These are phyloP conservation scores for Yponomeuta plumbellus DNA, from an alignment of 2,888 invertebrate species.

Conservation along the genomic window DNA sequence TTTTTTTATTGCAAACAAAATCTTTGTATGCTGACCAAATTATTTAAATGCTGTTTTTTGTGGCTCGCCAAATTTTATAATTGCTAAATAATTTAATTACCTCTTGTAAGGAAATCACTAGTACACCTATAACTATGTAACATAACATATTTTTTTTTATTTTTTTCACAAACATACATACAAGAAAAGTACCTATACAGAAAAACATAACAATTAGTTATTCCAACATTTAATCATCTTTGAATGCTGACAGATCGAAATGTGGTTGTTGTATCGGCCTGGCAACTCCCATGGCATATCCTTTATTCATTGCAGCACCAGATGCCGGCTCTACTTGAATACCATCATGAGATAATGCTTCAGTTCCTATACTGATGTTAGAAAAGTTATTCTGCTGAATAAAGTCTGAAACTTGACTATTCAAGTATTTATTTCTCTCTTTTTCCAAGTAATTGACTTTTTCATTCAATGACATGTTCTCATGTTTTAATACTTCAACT, in stretches of 20 bases:
- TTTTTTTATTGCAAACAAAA: too few relatives aligned
- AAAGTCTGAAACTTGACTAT: conserved; percentile 43
- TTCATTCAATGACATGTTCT: conserved; percentile 76
- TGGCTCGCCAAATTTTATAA: too few relatives aligned
- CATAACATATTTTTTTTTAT: too few relatives aligned
- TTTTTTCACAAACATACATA: too few relatives aligned
- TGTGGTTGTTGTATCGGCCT: conserved; percentile 38
- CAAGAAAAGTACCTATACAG: too few relatives aligned
- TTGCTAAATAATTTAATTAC: too few relatives aligned
- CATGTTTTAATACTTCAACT: conserved; percentile 80
- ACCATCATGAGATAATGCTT: conserved; percentile 31
- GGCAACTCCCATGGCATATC: conserved; percentile 26
- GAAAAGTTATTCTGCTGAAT: conserved; percentile 36
- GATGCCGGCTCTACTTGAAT: conserved; percentile 30
- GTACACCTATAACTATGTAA: too few relatives aligned
- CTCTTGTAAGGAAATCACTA: too few relatives aligned
- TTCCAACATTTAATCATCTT: conserved; percentile 36
- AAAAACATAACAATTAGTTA: too few relatives aligned
- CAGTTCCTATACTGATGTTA: conserved; percentile 28
- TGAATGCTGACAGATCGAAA: conserved; percentile 57
- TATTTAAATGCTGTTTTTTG: too few relatives aligned
- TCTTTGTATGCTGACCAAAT: too few relatives aligned
- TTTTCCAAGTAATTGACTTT: conserved; percentile 75
- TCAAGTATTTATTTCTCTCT: conserved; percentile 65
- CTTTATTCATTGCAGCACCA: conserved; percentile 24